phyloP scores from a whole-genome alignment of 2,113 vertebrate genomes.

The Salvator merianae region DNA sequence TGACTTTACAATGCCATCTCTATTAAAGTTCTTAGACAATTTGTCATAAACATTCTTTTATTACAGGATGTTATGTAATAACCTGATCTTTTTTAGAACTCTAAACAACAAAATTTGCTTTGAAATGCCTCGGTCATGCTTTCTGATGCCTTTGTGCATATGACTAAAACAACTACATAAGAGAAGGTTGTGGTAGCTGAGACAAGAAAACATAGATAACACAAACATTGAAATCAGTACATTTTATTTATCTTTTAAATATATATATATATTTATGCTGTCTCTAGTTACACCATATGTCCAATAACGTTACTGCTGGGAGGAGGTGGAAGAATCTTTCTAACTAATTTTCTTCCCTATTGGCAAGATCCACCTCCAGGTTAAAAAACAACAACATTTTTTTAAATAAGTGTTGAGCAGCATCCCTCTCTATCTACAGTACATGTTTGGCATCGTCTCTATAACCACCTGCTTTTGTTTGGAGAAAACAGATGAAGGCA shows the following conservation, averaged over 20 bases:
- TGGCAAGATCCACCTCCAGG: background rate
- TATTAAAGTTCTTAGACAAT: background rate
- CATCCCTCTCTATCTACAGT: slow-evolving; percentile 11
- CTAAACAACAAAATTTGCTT: slow-evolving; percentile 6
- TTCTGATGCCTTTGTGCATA: slow-evolving; percentile 11
- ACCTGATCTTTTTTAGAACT: background rate
- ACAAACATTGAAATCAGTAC: slow-evolving; percentile 1
- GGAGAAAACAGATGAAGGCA: background rate
- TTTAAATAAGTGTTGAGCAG: background rate
- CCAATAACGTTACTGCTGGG: background rate
- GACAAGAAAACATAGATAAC: background rate
- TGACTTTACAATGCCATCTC: background rate
- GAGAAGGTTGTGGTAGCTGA: background rate
- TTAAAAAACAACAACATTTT: background rate
- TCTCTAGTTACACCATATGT: background rate
- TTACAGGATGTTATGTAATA: slow-evolving; percentile 6
- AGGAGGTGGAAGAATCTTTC: background rate
- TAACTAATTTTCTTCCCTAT: background rate
- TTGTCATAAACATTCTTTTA: background rate
- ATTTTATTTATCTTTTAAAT: background rate
- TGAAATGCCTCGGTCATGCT: background rate
- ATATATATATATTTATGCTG: background rate
- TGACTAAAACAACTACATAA: background rate
- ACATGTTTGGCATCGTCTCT: slow-evolving; percentile 2
- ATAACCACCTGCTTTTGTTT: slow-evolving; percentile 25